Percentiles rank a stretch among this genome's conserved stretches.
Conservation (phyloP, 2,113 vertebrate species). For the Paramisgurnus dabryanus region DNA sequence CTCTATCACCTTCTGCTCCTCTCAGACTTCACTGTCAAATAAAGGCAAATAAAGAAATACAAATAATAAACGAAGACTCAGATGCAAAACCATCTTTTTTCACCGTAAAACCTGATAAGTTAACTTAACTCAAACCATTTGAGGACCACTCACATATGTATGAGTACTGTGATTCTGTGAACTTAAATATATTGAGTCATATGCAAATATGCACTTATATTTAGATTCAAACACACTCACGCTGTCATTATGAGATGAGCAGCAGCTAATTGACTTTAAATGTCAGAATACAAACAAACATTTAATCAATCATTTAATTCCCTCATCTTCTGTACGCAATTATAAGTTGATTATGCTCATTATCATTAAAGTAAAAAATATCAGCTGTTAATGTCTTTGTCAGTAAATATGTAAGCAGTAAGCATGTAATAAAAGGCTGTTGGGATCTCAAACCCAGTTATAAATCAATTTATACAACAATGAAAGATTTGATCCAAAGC, state of each 20-base stretch:
- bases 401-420: not conserved
- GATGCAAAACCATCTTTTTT: no score
- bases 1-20: no score
- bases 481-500: conserved; percentile 34
- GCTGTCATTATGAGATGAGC: not conserved
- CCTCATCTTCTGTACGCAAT: not conserved
- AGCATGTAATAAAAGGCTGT: not conserved
- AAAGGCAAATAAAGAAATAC: no score
- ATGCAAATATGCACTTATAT: no score
- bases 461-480: conserved; percentile 25
- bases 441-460: not conserved
- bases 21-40: no score
- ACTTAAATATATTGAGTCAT: no score
- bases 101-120: no score
- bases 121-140: no score
- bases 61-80: no score
- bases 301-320: not conserved
- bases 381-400: conserved; percentile 6
- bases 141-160: no score
- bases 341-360: not conserved
- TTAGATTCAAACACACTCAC: no score
- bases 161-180: no score
- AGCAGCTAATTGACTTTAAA: not conserved
- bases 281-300: not conserved
- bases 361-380: not conserved